These are phyloP conservation scores for Chorisops tibialis DNA, from an alignment of 2,888 invertebrate species.

Conservation along the genomic window DNA sequence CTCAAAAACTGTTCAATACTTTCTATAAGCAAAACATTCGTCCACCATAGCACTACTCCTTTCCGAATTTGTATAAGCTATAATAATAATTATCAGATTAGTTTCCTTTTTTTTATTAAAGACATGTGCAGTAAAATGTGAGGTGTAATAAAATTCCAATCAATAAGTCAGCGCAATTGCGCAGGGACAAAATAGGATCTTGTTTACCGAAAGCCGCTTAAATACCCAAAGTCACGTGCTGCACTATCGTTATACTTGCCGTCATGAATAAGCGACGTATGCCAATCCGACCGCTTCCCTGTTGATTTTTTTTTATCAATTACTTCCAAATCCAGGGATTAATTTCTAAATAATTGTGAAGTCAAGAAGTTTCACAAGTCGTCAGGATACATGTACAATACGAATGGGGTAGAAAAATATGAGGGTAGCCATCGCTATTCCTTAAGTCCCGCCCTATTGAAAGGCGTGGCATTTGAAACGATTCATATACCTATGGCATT, in stretches of 20 bases:
- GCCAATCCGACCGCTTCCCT: too few species aligned
- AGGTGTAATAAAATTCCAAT: neutral
- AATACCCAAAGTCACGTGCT: slow-evolving; percentile 1
- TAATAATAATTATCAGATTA: too few species aligned
- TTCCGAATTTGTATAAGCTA: too few species aligned
- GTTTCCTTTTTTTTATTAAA: too few species aligned
- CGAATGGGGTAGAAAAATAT: neutral
- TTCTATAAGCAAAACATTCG: too few species aligned
- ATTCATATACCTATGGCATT: too few species aligned
- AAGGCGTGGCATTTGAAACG: too few species aligned
- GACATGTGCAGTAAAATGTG: neutral
- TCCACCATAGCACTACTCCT: too few species aligned
- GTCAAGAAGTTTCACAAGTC: neutral
- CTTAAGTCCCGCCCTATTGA: too few species aligned
- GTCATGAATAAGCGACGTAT: neutral
- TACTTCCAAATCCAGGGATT: neutral
- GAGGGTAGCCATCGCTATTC: too few species aligned
- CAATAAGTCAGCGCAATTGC: neutral
- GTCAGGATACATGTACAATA: neutral
- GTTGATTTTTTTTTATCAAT: neutral
- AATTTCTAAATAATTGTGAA: neutral
- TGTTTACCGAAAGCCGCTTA: neutral
- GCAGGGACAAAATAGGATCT: neutral
- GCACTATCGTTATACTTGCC: neutral
- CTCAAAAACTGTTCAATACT: too few species aligned